phyloP scores from a whole-genome alignment of 1,140 invertebrate species.

The Gonatopus flavifemur region DNA sequence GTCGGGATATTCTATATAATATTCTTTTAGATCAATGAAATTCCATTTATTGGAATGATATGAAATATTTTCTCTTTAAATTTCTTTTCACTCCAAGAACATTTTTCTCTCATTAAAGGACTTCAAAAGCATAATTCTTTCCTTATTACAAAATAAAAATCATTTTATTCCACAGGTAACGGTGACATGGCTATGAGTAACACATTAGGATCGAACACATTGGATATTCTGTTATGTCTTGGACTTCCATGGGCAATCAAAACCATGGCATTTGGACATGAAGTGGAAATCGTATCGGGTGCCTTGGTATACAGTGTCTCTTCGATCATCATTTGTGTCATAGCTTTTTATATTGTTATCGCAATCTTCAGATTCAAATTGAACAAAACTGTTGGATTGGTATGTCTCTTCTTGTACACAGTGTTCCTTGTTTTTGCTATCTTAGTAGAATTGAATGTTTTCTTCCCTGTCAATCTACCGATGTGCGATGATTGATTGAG shows the following conservation, averaged over 20 bases:
- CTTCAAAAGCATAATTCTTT: no score
- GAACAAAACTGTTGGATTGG: constrained; percentile 62
- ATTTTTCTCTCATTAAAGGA: no score
- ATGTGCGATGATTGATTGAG: constrained; percentile 40
- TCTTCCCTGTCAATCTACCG: constrained; percentile 55
- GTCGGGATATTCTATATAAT: no score
- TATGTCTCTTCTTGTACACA: constrained; percentile 63
- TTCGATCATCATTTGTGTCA: constrained; percentile 63
- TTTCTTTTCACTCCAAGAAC: no score
- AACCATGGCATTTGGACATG: constrained; percentile 60
- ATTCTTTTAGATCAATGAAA: no score
- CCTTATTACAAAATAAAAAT: no score
- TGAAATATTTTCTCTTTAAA: no score
- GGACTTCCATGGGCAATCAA: constrained; percentile 83
- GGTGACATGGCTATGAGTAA: constrained; percentile 85
- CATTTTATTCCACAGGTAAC: constrained; percentile 71
- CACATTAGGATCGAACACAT: constrained; percentile 79
- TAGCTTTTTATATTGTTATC: constrained; percentile 61
- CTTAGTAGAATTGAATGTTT: constrained; percentile 62
- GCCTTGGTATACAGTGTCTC: constrained; percentile 68
- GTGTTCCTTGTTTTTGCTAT: constrained; percentile 67
- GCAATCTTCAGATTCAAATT: constrained; percentile 63
- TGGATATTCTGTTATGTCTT: constrained; percentile 84
- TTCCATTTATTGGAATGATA: no score
- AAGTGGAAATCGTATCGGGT: constrained; percentile 62